A percentile compares a stretch with the other conserved stretches of the same genome.
phyloP scores from a whole-genome alignment of 2,113 vertebrate species.

The Laticauda colubrina region DNA sequence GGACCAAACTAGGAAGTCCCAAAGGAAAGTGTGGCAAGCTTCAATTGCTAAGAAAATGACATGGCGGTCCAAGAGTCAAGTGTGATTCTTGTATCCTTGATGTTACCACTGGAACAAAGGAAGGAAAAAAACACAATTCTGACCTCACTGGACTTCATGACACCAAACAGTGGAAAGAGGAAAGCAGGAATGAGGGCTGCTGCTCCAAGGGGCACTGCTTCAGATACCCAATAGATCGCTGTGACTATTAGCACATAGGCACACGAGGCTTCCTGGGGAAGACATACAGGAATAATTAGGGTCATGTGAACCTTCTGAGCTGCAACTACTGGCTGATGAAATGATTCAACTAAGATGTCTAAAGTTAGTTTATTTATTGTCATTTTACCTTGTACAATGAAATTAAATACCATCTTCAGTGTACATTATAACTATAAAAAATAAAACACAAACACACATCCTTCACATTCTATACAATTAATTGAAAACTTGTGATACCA shows the following conservation, averaged over 20 bases:
- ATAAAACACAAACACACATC: too few species aligned
- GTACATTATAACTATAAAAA: too few species aligned
- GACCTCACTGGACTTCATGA: conserved; percentile 96
- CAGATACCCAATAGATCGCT: conserved; percentile 92
- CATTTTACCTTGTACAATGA: too few species aligned
- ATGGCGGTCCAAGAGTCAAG: not conserved
- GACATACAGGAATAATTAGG: not conserved
- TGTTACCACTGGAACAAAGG: not conserved
- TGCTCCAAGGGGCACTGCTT: conserved; percentile 92
- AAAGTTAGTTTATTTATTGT: too few species aligned
- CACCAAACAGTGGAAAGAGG: conserved; percentile 93
- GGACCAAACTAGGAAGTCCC: not conserved
- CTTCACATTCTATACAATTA: too few species aligned
- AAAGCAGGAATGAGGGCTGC: conserved; percentile 95
- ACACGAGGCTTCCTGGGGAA: conserved; percentile 85
- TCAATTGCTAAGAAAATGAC: not conserved
- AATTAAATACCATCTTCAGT: too few species aligned
- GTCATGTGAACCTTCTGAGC: not conserved
- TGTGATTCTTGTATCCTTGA: not conserved
- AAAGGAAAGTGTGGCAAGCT: not conserved
- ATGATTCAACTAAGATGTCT: not conserved
- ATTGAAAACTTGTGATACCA: too few species aligned
- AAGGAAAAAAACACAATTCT: conserved; percentile 40
- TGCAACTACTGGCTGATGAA: not conserved
- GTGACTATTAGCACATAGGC: conserved; percentile 95